Evolutionary conservation across 2,888 invertebrate species (phyloP), one percentile per base, ranked within the genome.

Genomic region (Euplagia quadripunctaria): DNA sequence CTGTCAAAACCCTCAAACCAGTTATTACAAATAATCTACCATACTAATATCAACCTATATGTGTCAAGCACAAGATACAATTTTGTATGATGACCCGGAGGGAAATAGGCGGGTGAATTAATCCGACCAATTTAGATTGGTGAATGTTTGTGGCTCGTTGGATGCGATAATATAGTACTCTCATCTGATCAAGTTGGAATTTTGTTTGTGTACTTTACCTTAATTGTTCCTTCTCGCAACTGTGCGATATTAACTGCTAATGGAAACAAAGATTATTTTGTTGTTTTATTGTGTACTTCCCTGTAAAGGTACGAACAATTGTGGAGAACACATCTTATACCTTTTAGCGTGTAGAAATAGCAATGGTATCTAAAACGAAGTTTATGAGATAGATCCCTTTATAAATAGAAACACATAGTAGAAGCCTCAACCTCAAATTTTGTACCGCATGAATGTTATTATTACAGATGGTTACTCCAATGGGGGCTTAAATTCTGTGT

Each of bases 91-190:
- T n/a, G 1, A 3, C 12, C 20, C 4, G 43, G 42, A 55, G 72
- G 64, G 75, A 72, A 78, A 70, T 70, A 42, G 68, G 65, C 65
- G 72, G 72, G 74, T 76, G 73, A 70, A 80, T 80, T 79, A 80
- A 84, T 83, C 85, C 74, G 63, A 73, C 77, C 79, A 82, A 85
- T 85, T 82, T 77, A 78, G 79, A 79, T 81, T 69, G 81, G 70
- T 82, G 73, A 72, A 79, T 82, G 78, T 78, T 72, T 72, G 76
- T 73, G 68, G 78, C 77, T 68, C 64, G 58, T 72, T 74, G 66
- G 73, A 58, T 65, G 52, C 55, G 70, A 74, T 75, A 75, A 75
- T 73, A 75, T 68, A 68, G 63, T 71, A 70, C 70, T 75, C 49
- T 67, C 79, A n/a, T 66, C 79, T 67, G 72, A 52, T 76, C 72